phyloP scores from a whole-genome alignment of 2,888 invertebrate species.

The Melikaiella ostensackeni region DNA sequence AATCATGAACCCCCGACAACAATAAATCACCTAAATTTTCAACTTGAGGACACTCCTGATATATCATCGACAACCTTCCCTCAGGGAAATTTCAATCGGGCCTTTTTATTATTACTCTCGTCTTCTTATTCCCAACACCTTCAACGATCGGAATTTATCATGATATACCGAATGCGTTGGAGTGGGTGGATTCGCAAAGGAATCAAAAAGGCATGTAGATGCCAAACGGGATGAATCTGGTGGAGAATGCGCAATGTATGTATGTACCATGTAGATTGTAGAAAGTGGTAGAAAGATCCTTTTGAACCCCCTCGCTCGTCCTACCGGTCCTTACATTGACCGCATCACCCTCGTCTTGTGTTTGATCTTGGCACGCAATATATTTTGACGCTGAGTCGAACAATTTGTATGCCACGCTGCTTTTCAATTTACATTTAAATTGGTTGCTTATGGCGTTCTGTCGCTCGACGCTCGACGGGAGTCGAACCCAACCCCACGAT shows the following conservation, averaged over 20 bases:
- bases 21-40: neutral
- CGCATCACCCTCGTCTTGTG: slow-evolving; percentile 70
- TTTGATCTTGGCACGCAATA: slow-evolving; percentile 77
- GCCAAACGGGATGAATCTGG: slow-evolving; percentile 7
- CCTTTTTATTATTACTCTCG: neutral
- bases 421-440: slow-evolving; percentile 78
- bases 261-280: neutral
- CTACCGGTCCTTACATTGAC: slow-evolving; percentile 52
- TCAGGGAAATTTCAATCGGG: neutral
- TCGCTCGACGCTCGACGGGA: slow-evolving; percentile 76
- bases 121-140: slow-evolving; percentile 1
- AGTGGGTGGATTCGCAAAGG: neutral
- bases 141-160: neutral
- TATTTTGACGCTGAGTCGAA: slow-evolving; percentile 77
- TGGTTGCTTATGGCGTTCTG: slow-evolving; percentile 77
- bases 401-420: slow-evolving; percentile 77
- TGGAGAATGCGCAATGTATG: slow-evolving; percentile 11
- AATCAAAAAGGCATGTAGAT: neutral
- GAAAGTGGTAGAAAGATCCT: slow-evolving; percentile 5
- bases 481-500: slow-evolving; percentile 66
- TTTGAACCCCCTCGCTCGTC: slow-evolving; percentile 42
- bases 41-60: neutral
- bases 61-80: too few species aligned
- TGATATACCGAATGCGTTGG: too few species aligned
- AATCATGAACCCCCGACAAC: neutral